phyloP scores from a whole-genome alignment of 2,113 vertebrate species.

The Pandion haliaetus region DNA sequence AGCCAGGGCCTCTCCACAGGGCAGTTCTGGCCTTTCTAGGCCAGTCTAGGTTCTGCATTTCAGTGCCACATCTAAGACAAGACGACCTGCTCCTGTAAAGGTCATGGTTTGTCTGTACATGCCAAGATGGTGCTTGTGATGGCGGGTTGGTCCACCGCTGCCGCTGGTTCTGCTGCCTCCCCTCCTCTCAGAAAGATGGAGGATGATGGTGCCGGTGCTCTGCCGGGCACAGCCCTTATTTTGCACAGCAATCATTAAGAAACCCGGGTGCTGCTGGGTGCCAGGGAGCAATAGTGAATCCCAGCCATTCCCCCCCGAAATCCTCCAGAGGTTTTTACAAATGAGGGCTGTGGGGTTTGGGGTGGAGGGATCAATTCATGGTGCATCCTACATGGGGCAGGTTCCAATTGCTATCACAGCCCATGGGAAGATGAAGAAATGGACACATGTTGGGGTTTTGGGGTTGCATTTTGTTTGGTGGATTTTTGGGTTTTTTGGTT shows the following conservation, averaged over 20 bases:
- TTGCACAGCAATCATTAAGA: neutral
- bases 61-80: neutral
- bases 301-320: neutral
- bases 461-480: neutral
- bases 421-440: neutral
- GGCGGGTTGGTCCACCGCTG: neutral
- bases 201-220: accelerated
- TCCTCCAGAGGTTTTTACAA: neutral
- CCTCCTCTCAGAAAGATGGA: neutral
- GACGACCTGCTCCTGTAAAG: neutral
- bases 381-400: neutral
- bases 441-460: accelerated
- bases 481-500: neutral
- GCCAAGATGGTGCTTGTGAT: neutral
- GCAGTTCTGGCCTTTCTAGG: neutral
- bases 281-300: neutral
- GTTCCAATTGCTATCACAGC: neutral
- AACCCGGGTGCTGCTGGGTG: accelerated
- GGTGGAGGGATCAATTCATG: neutral
- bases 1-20: neutral
- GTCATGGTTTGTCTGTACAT: accelerated
- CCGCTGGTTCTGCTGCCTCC: accelerated
- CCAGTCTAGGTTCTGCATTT: neutral
- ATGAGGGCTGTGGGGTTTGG: neutral
- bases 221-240: neutral